Base-by-base conservation (phyloP, 2,113 vertebrate genomes). In the Oenanthe melanoleuca region DNA sequence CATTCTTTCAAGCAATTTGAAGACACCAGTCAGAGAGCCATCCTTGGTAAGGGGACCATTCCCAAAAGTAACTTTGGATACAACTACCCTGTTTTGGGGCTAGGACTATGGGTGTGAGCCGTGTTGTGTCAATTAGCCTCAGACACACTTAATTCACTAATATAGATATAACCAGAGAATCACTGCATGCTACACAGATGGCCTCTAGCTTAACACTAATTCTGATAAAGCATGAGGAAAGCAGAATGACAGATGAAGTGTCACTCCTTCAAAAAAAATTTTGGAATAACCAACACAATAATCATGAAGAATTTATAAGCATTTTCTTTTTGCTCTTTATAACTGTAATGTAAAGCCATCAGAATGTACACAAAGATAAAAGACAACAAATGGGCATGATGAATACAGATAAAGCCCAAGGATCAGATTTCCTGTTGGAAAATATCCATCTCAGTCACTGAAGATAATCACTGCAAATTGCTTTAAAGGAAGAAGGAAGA, bases 121-220 rank as follows among this genome's bases (percentile, higher is more conserved):
- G 1, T 50, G 59, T 45, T 50, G 38, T 21, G 67, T 49, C 66
- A 59, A 33, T 57, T 52, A 77, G 78, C 85, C 71, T 80, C 74
- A 73, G 75, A 60, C 60, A 87, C 24, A 14, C 60, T 83, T 89
- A 92, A 86, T 66, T 86, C 79, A 70, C 60, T 80, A 89, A n/a
- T 22, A 80, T 0, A 89, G 29, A 78, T 12, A 80, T 0, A 89
- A 23, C 31, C 23, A 82, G 55, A 88, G 63, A 79, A 80, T 55
- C n/a, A 71, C 13, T 37, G 80, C 88, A 74, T 52, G 60, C 71
- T 70, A 50, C 60, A 73, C 67, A 93, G 88, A 82, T 65, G 80
- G 93, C 52, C 47, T 78, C 67, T 74, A 80, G 86, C 75, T 92
- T 92, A 95, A 70, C 37, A 64, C 60, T 78, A 94, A 95, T 91